Conservation (phyloP, 1,140 invertebrate genomes). For the Pomphorhynchus laevis region DNA sequence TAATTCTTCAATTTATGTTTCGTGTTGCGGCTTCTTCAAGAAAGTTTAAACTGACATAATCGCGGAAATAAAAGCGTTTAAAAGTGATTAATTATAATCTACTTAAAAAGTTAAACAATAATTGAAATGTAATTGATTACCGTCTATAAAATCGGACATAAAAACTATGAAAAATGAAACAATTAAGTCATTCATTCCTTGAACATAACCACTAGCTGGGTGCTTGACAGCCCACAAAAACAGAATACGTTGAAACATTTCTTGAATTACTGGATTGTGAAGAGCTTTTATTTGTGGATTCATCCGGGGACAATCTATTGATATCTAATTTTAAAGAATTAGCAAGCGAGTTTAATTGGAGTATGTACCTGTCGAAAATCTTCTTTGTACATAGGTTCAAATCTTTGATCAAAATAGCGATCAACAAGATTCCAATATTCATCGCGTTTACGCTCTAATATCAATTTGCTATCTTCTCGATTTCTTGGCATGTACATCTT, state of each 20-base stretch:
- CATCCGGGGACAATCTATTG: conserved; percentile 85
- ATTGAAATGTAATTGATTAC: background rate
- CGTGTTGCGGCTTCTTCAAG: too few relatives aligned
- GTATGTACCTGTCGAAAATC: conserved; percentile 43
- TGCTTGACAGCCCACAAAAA: conserved; percentile 97
- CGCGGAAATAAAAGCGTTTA: too few relatives aligned
- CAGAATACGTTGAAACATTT: conserved; percentile 80
- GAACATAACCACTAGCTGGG: conserved; percentile 92
- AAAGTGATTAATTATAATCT: too few relatives aligned
- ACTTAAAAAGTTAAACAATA: conserved; percentile 5
- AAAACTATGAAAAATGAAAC: conserved; percentile 98
- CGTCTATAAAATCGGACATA: conserved; percentile 54
- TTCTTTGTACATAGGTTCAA: conserved; percentile 57
- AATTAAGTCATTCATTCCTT: conserved; percentile 87
- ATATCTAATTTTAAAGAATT: conserved; percentile 28
- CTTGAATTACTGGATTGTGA: conserved; percentile 55
- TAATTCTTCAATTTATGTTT: too few relatives aligned
- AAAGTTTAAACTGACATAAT: too few relatives aligned
- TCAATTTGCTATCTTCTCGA: conserved; percentile 37
- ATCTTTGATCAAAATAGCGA: conserved; percentile 67
- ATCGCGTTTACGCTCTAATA: conserved; percentile 48
- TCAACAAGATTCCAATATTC: conserved; percentile 73
- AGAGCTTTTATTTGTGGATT: conserved; percentile 59
- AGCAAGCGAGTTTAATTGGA: background rate
- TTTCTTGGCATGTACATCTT: conserved; percentile 57